A percentile compares a stretch with the other conserved stretches of the same genome.
Evolutionary conservation across 2,888 invertebrate species (phyloP).

Genomic region (Stenurella melanura): DNA sequence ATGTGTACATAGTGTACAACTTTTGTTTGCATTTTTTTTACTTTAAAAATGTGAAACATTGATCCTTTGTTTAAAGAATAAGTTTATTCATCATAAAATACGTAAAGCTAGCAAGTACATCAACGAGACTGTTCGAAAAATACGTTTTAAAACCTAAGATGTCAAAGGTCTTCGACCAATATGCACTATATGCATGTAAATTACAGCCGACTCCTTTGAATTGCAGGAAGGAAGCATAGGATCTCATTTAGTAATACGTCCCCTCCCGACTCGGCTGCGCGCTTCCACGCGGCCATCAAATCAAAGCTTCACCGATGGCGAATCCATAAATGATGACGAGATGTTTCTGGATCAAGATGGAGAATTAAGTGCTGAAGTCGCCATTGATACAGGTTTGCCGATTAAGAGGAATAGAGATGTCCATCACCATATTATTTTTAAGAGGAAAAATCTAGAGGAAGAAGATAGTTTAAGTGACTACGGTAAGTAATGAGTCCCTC

Average conservation of each 20-base stretch:
- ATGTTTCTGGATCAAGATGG: conserved; percentile 82
- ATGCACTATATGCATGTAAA: background rate
- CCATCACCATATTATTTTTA: conserved; percentile 87
- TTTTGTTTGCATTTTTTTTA: too few relatives aligned
- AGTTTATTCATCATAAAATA: too few relatives aligned
- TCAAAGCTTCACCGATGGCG: conserved; percentile 47
- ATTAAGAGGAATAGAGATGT: conserved; percentile 70
- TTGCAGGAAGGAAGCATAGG: conserved; percentile 94
- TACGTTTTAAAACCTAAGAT: too few relatives aligned
- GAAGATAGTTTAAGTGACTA: conserved; percentile 86
- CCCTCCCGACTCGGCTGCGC: conserved; percentile 84
- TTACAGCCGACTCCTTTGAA: conserved; percentile 25
- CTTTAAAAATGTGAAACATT: too few relatives aligned
- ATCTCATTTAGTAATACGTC: conserved; percentile 90
- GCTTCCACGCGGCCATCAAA: conserved; percentile 60
- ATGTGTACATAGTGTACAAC: too few relatives aligned
- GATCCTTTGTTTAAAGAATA: too few relatives aligned
- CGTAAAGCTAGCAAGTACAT: too few relatives aligned
- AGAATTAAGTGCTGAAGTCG: conserved; percentile 79
- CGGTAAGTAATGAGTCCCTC: conserved; percentile 76
- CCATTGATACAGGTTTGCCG: conserved; percentile 79
- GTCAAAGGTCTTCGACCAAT: too few relatives aligned
- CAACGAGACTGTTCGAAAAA: too few relatives aligned
- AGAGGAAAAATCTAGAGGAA: conserved; percentile 75
- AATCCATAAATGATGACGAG: conserved; percentile 77